Evolutionary conservation across 2,797 vertebrate species (phyloP).

Genomic region (Euphonia xanthogaster): DNA sequence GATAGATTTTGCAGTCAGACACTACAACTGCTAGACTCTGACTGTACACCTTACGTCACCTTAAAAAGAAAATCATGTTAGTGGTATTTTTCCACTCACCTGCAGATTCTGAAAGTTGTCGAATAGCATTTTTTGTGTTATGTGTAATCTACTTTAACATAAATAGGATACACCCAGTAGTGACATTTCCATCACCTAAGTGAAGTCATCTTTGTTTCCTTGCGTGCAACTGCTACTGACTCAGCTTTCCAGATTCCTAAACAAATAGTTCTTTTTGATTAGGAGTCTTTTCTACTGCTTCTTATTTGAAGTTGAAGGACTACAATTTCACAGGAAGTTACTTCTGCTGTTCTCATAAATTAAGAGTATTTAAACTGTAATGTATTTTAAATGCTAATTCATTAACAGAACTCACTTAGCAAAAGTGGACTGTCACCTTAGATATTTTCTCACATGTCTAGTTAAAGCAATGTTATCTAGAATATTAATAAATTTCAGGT

Average conservation of each 20-base stretch:
- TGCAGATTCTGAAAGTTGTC: neutral
- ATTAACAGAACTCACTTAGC: neutral
- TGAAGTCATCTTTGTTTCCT: neutral
- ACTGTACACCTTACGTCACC: neutral
- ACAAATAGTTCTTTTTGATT: neutral
- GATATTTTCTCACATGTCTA: neutral
- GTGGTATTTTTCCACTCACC: neutral
- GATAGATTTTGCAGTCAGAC: neutral
- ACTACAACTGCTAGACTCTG: neutral
- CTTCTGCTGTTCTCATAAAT: neutral
- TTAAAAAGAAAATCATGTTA: neutral
- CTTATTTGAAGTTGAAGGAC: neutral
- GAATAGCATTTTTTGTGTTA: neutral
- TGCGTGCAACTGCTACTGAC: neutral
- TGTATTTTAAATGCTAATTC: neutral
- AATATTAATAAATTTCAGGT: neutral
- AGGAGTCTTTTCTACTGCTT: neutral
- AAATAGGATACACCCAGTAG: neutral
- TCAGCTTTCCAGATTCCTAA: neutral
- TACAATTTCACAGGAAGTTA: neutral
- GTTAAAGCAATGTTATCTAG: neutral
- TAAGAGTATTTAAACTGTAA: neutral
- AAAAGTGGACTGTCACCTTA: neutral
- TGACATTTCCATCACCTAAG: neutral
- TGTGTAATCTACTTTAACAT: neutral